These are phyloP conservation scores for Polia nebulosa DNA, from an alignment of 2,888 invertebrate species.

Conservation along the genomic window DNA sequence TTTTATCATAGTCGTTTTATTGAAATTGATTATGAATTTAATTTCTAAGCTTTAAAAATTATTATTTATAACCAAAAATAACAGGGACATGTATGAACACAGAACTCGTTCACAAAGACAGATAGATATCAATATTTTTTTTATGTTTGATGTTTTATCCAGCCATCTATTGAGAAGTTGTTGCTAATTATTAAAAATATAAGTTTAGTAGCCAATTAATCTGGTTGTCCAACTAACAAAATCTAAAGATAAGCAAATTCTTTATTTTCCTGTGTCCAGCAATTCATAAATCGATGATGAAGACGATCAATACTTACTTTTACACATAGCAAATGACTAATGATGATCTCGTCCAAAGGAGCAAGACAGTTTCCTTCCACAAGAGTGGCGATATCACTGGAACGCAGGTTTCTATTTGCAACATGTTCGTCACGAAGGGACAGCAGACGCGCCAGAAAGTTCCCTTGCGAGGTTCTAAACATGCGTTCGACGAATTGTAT, in stretches of 20 bases:
- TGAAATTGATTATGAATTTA: too few species aligned
- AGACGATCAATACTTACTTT: constrained; percentile 83
- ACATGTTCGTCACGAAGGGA: constrained; percentile 94
- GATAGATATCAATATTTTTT: too few species aligned
- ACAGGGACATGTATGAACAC: neutral
- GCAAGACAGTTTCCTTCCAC: constrained; percentile 93
- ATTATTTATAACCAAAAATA: too few species aligned
- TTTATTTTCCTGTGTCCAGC: neutral
- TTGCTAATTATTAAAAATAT: too few species aligned
- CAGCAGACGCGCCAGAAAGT: constrained; percentile 90
- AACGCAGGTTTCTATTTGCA: constrained; percentile 92
- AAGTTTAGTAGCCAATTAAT: too few species aligned
- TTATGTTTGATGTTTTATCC: too few species aligned
- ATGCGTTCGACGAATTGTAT: constrained; percentile 90
- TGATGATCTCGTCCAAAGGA: constrained; percentile 94
- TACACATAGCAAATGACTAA: constrained; percentile 93
- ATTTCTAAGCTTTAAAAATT: too few species aligned
- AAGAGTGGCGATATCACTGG: constrained; percentile 93
- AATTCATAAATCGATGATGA: neutral
- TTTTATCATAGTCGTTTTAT: too few species aligned
- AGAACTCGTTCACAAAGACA: neutral
- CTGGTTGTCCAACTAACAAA: too few species aligned
- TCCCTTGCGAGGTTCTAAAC: constrained; percentile 92
- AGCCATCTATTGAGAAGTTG: too few species aligned
- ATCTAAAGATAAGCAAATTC: neutral